A percentile compares a stretch with the other conserved stretches of the same genome.
These are phyloP conservation scores for Peribatodes rhomboidaria DNA, from an alignment of 2,888 invertebrate species.

Conservation along the genomic window DNA sequence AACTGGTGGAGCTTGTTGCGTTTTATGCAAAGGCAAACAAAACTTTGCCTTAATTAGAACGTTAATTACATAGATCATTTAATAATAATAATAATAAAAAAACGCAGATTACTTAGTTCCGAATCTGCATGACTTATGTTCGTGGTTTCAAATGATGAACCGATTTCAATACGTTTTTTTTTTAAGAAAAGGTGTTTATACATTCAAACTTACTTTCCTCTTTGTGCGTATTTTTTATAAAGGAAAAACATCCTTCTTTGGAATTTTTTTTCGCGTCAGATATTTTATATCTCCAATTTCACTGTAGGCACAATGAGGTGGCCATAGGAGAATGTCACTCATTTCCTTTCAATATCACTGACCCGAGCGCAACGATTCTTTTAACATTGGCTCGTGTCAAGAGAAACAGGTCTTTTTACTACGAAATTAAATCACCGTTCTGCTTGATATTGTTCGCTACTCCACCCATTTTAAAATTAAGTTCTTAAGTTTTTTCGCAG, in stretches of 20 bases:
- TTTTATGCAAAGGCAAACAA: neutral
- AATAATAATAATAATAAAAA: no score
- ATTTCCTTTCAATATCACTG: slow-evolving; percentile 38
- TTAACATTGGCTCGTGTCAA: slow-evolving; percentile 47
- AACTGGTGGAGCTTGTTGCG: neutral
- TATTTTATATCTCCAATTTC: neutral
- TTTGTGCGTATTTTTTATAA: no score
- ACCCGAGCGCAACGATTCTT: slow-evolving; percentile 39
- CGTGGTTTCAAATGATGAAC: no score
- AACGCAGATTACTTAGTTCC: no score
- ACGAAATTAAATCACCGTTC: slow-evolving; percentile 42
- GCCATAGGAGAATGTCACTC: slow-evolving; percentile 16
- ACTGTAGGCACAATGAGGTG: slow-evolving; percentile 7
- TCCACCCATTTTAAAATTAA: slow-evolving; percentile 37
- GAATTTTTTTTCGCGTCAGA: neutral
- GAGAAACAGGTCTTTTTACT: slow-evolving; percentile 48
- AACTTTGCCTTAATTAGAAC: neutral
- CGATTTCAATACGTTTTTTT: no score
- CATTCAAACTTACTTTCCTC: no score
- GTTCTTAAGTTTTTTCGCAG: slow-evolving; percentile 35
- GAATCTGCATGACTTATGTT: no score
- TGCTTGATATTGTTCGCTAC: slow-evolving; percentile 24
- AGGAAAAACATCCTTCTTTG: no score
- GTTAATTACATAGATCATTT: no score
- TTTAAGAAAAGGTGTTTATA: no score